Conservation (phyloP, 2,888 invertebrate species). For the Plutella xylostella region DNA sequence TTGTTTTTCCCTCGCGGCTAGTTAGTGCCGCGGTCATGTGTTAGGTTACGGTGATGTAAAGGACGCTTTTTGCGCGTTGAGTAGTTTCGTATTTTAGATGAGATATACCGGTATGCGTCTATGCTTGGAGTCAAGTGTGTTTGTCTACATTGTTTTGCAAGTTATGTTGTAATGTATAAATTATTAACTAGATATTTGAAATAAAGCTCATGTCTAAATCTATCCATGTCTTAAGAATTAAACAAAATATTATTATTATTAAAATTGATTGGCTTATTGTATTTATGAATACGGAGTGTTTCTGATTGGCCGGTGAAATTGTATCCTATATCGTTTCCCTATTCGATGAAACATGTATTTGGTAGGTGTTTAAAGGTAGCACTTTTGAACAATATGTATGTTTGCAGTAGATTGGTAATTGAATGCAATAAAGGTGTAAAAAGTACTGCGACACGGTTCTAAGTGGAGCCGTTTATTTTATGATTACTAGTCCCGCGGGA, state of each 20-base stretch:
- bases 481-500: not conserved
- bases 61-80: too few relatives aligned
- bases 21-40: conserved; percentile 42
- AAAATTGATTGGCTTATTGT: conserved; percentile 30
- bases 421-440: conserved; percentile 56
- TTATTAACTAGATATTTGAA: conserved; percentile 48
- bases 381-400: conserved; percentile 45
- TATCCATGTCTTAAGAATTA: conserved; percentile 25
- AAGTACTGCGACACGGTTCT: conserved; percentile 34
- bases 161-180: conserved; percentile 52
- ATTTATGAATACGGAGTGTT: conserved; percentile 3
- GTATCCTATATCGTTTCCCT: not conserved
- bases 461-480: not conserved
- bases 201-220: conserved; percentile 39
- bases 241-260: conserved; percentile 1
- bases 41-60: conserved; percentile 37
- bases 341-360: conserved; percentile 1
- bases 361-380: conserved; percentile 41
- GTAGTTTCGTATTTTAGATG: too few relatives aligned
- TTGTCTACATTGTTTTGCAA: conserved; percentile 49
- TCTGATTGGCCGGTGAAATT: not conserved
- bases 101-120: not conserved
- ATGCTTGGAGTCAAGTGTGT: conserved; percentile 6
- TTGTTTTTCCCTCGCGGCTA: conserved; percentile 49
- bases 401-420: conserved; percentile 52